Evolutionary conservation across 2,888 invertebrate species (phyloP).

Genomic region (Nemotelus nigrinus): DNA sequence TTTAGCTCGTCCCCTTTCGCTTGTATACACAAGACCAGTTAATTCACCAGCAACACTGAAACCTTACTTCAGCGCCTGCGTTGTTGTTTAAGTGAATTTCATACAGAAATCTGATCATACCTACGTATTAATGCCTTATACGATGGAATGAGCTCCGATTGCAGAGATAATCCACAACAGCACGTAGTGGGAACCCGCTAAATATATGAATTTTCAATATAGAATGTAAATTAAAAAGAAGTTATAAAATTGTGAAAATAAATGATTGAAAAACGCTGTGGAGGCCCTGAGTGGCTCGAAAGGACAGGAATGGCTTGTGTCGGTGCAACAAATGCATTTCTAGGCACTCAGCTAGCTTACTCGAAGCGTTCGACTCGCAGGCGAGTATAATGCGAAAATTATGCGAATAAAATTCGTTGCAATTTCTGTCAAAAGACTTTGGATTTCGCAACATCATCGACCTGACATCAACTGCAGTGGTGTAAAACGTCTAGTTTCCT

Average conservation of each 20-base stretch:
- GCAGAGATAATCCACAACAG: background rate
- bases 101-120: no score
- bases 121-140: no score
- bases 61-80: no score
- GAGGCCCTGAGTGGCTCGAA: background rate
- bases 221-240: slow-evolving; percentile 34
- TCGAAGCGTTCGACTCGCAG: slow-evolving; percentile 10
- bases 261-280: slow-evolving; percentile 39
- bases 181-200: background rate
- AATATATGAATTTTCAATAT: slow-evolving; percentile 11
- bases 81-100: no score
- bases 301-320: background rate
- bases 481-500: background rate
- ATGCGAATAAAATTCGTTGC: slow-evolving; percentile 41
- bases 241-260: slow-evolving; percentile 37
- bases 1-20: slow-evolving; percentile 29
- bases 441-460: slow-evolving; percentile 4
- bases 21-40: no score
- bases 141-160: no score
- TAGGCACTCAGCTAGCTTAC: slow-evolving; percentile 2
- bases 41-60: no score
- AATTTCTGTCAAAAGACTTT: slow-evolving; percentile 22
- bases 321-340: slow-evolving; percentile 20
- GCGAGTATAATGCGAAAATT: slow-evolving; percentile 43
- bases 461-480: background rate